These are phyloP conservation scores for Mastomys coucha DNA, from an alignment of 2,113 vertebrate species.

Conservation along the genomic window DNA sequence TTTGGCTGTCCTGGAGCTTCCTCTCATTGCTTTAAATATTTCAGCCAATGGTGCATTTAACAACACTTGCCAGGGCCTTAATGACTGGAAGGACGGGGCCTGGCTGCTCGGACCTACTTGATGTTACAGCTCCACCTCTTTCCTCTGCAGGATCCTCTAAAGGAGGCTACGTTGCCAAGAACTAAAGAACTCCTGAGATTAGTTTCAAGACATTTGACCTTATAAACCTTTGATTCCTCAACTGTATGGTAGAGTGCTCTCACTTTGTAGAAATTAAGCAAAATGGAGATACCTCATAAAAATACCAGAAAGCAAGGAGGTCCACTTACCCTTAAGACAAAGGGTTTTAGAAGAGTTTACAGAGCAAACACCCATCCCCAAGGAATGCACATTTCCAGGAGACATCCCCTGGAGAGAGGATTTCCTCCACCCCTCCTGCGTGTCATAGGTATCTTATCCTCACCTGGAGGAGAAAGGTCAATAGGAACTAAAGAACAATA, in stretches of 20 bases:
- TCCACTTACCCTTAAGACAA: too few species aligned
- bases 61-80: slow-evolving; percentile 34
- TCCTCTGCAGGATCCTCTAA: background rate
- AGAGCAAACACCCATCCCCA: too few species aligned
- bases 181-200: background rate
- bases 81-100: slow-evolving; percentile 20
- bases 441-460: too few species aligned
- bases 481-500: too few species aligned
- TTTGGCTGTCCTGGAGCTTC: slow-evolving; percentile 40
- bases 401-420: too few species aligned
- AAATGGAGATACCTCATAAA: too few species aligned
- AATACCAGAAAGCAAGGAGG: too few species aligned
- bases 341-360: too few species aligned
- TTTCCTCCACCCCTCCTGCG: too few species aligned
- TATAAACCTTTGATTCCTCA: background rate
- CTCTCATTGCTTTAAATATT: slow-evolving; percentile 60
- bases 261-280: too few species aligned
- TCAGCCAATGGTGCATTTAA: slow-evolving; percentile 57
- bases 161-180: background rate
- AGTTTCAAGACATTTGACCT: background rate
- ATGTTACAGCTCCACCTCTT: background rate
- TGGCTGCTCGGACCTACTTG: background rate
- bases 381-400: too few species aligned
- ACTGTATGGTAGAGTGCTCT: background rate
- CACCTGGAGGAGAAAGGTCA: too few species aligned